These are phyloP conservation scores for Pagrus major DNA, from an alignment of 2,113 vertebrate species.

Conservation along the genomic window DNA sequence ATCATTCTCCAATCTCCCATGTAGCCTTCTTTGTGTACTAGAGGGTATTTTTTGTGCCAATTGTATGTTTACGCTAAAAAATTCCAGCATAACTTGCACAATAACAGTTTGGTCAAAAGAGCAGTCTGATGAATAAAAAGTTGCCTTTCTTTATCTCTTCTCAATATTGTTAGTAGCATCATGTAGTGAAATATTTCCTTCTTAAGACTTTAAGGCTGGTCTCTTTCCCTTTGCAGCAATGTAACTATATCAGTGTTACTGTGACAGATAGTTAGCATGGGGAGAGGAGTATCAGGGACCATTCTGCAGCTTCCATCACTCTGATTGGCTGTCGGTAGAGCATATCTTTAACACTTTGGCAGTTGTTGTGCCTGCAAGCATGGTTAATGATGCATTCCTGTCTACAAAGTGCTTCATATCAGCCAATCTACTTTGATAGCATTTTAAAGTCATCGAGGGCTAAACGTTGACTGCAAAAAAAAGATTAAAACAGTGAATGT, in stretches of 20 bases:
- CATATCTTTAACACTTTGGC: slow-evolving; percentile 39
- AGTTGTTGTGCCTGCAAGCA: slow-evolving; percentile 54
- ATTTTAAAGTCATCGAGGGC: slow-evolving; percentile 55
- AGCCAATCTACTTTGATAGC: slow-evolving; percentile 40
- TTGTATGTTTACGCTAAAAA: slow-evolving; percentile 73
- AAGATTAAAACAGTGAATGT: slow-evolving; percentile 51
- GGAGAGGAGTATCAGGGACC: slow-evolving; percentile 14
- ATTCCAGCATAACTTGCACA: slow-evolving; percentile 80
- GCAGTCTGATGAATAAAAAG: slow-evolving; percentile 58
- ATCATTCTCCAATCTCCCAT: slow-evolving; percentile 14
- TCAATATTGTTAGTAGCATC: slow-evolving; percentile 38
- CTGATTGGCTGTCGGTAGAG: slow-evolving; percentile 38
- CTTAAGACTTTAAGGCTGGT: slow-evolving; percentile 17
- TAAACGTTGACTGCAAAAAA: slow-evolving; percentile 64
- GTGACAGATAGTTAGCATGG: slow-evolving; percentile 8
- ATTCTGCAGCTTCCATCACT: slow-evolving; percentile 38
- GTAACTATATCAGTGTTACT: background rate
- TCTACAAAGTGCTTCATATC: slow-evolving; percentile 47
- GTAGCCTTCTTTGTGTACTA: slow-evolving; percentile 43
- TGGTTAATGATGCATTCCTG: slow-evolving; percentile 38
- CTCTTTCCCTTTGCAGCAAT: slow-evolving; percentile 32
- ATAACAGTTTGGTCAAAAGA: slow-evolving; percentile 64
- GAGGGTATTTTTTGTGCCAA: slow-evolving; percentile 60
- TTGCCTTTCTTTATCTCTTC: slow-evolving; percentile 61
- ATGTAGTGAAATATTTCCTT: slow-evolving; percentile 41